Base-by-base conservation (phyloP, 37 sponge, comb jelly and placozoan genomes). In the Eunapius fragilis region DNA sequence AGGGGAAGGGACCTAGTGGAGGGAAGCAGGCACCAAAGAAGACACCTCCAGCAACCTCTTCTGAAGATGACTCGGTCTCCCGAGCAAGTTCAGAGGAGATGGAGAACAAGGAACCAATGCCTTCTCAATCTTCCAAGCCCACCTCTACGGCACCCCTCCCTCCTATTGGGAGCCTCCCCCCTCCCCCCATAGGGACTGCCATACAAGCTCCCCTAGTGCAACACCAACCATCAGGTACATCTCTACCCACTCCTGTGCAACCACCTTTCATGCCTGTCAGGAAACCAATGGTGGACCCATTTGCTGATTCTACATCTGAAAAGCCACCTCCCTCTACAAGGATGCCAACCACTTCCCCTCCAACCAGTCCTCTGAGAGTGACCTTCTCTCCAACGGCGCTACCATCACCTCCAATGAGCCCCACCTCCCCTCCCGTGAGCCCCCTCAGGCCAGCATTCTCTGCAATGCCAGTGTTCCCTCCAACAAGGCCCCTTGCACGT, bases 1-100 rank as follows among this genome's bases (percentile, higher is more conserved):
- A 72, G 38, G 90, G 90, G 17, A 89, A 93, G 49, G 90, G 84
- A 24, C 90, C 93, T 0, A 69, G n/a, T 24, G 72, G 70, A 37
- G 92, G 85, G 31, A 89, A 69, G 71, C 73, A 70, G 19, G 27
- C 50, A 5, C 75, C 58, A 13, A 89, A 89, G 86, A 87, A 89
- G 37, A 72, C 25, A 0, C 70, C 88, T 0, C 88, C 85, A 0
- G 68, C 83, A 7, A 70, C 84, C 26, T 89, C 93, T 25, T 68
- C 79, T 2, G 87, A 89, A 37, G 93, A 88, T 70, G 88, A 81
- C 35, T 37, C 74, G 34, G n/a, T 32, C 31, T 33, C 78, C 7
- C 72, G 80, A 27, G 77, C 72, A 28, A 49, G 58, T 19, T 58
- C 58, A 0, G 58, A 58, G 58, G 22, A 11, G 4, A 4, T 31